Percentiles rank a stretch among this genome's conserved stretches.
Evolutionary conservation across 2,888 invertebrate genomes (phyloP).

Genomic region (Pseudolycoriella hygida): DNA sequence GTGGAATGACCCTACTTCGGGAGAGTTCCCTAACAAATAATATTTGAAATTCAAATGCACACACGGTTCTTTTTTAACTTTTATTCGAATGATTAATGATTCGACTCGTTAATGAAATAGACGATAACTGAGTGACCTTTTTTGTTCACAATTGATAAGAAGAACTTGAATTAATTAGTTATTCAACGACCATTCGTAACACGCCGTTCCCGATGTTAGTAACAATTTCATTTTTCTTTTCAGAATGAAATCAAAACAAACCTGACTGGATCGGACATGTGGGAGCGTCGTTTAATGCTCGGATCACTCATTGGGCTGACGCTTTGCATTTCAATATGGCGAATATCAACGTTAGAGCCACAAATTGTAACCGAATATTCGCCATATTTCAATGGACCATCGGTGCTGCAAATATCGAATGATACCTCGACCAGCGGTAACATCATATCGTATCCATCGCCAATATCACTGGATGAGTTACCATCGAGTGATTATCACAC

Average conservation of each 20-base stretch:
- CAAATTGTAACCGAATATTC: constrained; percentile 14
- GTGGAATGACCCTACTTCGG: no score
- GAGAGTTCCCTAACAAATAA: no score
- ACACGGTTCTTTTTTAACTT: no score
- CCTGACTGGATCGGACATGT: constrained; percentile 16
- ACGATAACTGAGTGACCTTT: no score
- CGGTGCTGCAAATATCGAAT: constrained; percentile 1
- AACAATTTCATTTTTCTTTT: neutral
- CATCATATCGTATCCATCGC: constrained; percentile 8
- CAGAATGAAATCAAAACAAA: constrained; percentile 2
- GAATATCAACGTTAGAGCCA: constrained; percentile 24
- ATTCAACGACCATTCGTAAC: no score
- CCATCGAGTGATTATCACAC: constrained; percentile 20
- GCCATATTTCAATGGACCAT: constrained; percentile 1
- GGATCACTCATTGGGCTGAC: constrained; percentile 24
- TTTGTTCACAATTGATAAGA: no score
- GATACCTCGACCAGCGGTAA: constrained; percentile 3
- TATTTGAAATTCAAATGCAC: no score
- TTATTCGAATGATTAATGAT: no score
- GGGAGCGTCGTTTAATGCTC: constrained; percentile 25
- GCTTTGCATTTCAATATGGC: constrained; percentile 26
- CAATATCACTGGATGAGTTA: constrained; percentile 11
- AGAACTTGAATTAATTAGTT: no score
- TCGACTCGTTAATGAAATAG: no score
- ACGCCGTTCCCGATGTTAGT: no score